These are phyloP conservation scores for Tethea ocularis DNA, from an alignment of 2,888 invertebrate genomes.

Conservation along the genomic window DNA sequence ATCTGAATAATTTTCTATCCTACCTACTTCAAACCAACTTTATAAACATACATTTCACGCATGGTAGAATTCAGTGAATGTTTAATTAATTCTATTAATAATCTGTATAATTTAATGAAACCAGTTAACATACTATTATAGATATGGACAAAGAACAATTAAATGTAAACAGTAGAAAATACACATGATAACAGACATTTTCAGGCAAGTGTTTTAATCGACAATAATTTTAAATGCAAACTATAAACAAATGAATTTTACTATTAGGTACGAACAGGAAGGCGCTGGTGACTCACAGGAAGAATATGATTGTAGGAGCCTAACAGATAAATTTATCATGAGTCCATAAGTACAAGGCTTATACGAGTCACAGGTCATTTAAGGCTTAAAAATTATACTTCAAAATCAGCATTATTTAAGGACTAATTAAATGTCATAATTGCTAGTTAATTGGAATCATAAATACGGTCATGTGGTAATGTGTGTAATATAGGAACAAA, in stretches of 20 bases:
- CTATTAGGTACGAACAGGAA: constrained; percentile 12
- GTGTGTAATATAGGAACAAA: neutral
- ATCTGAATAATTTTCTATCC: constrained; percentile 21
- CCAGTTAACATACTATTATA: neutral
- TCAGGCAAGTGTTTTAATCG: too few species aligned
- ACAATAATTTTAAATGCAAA: too few species aligned
- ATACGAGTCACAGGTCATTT: neutral
- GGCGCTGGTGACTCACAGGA: constrained; percentile 19
- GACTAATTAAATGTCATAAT: too few species aligned
- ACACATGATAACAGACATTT: too few species aligned
- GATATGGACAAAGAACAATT: neutral
- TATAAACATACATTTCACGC: constrained; percentile 27
- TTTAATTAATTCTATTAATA: constrained; percentile 18
- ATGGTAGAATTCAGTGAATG: constrained; percentile 22
- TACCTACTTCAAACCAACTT: constrained; percentile 26
- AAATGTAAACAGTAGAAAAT: neutral
- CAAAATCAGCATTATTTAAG: too few species aligned
- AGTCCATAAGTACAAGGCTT: neutral
- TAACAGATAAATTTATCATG: neutral
- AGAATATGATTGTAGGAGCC: constrained; percentile 11
- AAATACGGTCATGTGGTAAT: too few species aligned
- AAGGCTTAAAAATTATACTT: too few species aligned
- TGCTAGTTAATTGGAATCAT: too few species aligned
- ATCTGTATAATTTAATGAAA: neutral
- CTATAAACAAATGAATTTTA: neutral